Evolutionary conservation across 2,888 invertebrate species (phyloP).

Genomic region (Stegophylla sp.): DNA sequence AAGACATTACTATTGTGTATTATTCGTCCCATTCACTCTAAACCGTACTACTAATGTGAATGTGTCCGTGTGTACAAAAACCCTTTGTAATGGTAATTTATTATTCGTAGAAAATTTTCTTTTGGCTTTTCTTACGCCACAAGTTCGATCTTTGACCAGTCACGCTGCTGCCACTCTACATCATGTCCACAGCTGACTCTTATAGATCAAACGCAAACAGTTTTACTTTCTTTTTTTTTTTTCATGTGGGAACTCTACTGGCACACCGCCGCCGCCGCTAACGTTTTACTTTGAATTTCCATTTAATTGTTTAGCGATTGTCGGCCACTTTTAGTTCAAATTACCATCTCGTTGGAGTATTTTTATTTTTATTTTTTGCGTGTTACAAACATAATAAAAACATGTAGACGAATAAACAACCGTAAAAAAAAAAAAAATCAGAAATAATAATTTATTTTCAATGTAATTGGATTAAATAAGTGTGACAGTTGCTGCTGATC

Average conservation of each 20-base stretch:
- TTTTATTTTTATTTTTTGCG: background rate
- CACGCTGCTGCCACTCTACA: constrained; percentile 7
- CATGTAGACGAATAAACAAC: background rate
- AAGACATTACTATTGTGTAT: constrained; percentile 31
- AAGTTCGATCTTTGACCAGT: constrained; percentile 39
- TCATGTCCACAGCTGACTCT: background rate
- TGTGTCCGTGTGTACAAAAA: background rate
- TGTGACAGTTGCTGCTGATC: constrained; percentile 13
- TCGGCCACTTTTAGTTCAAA: background rate
- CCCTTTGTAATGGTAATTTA: constrained; percentile 40
- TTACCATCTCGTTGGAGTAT: background rate
- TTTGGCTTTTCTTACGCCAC: background rate
- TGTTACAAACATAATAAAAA: background rate
- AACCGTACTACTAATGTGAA: background rate
- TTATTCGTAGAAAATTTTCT: background rate
- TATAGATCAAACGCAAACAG: background rate
- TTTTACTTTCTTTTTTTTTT: constrained; percentile 13
- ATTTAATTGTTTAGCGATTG: background rate
- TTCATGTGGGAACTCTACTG: constrained; percentile 20
- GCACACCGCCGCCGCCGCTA: background rate
- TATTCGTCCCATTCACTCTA: background rate
- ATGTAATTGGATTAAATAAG: background rate
- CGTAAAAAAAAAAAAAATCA: background rate
- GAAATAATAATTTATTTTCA: background rate
- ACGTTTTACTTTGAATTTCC: background rate